Evolutionary conservation across 2,797 vertebrate species (phyloP).

Genomic region (Eulemur rubriventer): DNA sequence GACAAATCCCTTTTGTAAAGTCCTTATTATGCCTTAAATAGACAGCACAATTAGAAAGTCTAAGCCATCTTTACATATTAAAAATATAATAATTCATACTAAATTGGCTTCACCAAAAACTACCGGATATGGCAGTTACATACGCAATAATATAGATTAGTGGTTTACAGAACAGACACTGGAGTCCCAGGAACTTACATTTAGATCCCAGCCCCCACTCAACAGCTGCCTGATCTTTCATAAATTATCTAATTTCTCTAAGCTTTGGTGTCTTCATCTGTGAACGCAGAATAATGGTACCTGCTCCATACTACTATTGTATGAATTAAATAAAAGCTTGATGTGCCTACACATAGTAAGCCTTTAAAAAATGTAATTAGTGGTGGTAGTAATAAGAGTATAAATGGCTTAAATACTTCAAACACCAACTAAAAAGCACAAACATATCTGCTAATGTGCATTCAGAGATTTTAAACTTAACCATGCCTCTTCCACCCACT

Average conservation of each 20-base stretch:
- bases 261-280: neutral
- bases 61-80: neutral
- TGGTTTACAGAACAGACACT: neutral
- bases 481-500: neutral
- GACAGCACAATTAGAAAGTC: neutral
- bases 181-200: neutral
- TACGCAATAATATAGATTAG: rapidly evolving
- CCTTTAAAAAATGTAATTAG: neutral
- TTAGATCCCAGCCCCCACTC: neutral
- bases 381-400: neutral
- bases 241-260: neutral
- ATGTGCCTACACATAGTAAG: neutral
- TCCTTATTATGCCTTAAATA: neutral
- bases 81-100: neutral
- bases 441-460: neutral
- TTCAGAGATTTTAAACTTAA: neutral
- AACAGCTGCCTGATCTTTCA: neutral
- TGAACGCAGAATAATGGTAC: neutral
- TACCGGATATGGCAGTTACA: neutral
- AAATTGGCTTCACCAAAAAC: neutral
- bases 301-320: neutral
- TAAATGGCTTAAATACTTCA: neutral
- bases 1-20: neutral
- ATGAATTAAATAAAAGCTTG: neutral
- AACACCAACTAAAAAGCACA: neutral